Base-by-base conservation (phyloP, 2,888 invertebrate genomes). In the Eristalinus aeneus region DNA sequence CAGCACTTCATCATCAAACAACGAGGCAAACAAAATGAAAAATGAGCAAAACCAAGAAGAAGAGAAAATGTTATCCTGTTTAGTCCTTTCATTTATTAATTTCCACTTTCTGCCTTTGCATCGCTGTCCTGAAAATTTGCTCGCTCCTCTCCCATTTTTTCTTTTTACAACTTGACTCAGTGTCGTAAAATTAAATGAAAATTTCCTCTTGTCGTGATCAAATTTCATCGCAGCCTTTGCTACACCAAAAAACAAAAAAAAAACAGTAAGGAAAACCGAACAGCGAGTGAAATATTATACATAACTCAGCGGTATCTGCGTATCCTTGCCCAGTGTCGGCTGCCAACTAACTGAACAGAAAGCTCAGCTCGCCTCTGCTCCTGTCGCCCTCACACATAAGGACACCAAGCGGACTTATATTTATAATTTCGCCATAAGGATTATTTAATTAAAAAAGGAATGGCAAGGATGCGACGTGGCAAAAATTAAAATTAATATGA, bases 161-260 rank as follows among this genome's bases (percentile, higher is more conserved):
- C 23, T 36, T 46, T 74, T 39, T n/a, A 61, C 32, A 61, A 34
- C 32, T 61, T 61, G n/a, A 32, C 56, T 56, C 32, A 31, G 31
- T 63, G 73, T 74, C 64, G 64, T 74, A 64, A 74, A 74, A 64
- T 56, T 31, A 64, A 74, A 74, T 65, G 64, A 56, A 27, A 65
- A 74, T 54, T 65, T 65, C 39, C 56, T 75, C 56, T 39, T 67
- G 65, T 46, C 58, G 23, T 75, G 65, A 46, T 67, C 75, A 75
- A 60, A 75, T 75, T 75, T 60, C 46, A 46, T 46, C 16, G n/a
- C 16, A 6, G 46, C 16, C 2, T 39, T n/a, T 36, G 36, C 39
- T 4, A 4, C 16, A n/a, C 39, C 16, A 16, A 4, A 6, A 12
- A 6, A 2, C 8, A 16, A 8, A 8, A 46, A 16, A 46, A 16